phyloP scores from a whole-genome alignment of 2,888 invertebrate genomes.

The Dicycla oo region DNA sequence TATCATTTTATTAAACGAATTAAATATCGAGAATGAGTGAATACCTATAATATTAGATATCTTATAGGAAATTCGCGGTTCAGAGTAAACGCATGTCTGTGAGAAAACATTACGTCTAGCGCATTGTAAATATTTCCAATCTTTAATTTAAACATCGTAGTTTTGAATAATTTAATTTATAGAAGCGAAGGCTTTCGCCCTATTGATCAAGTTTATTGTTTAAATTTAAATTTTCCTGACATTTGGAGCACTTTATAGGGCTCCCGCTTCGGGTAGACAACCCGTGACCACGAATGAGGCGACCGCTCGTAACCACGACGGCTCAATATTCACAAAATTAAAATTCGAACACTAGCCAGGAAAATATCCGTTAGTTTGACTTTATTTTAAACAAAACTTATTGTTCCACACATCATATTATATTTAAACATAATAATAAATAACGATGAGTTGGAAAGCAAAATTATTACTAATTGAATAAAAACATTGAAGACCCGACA shows the following conservation, averaged over 20 bases:
- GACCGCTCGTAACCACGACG: conserved; percentile 41
- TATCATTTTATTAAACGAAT: neutral
- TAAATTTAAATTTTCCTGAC: conserved; percentile 52
- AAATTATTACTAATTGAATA: neutral
- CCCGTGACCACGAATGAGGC: conserved; percentile 57
- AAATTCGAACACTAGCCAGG: conserved; percentile 38
- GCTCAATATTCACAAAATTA: conserved; percentile 57
- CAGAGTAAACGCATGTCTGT: too few species aligned
- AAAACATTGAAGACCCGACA: conserved; percentile 8
- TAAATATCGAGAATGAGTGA: conserved; percentile 1
- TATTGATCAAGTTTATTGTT: conserved; percentile 48
- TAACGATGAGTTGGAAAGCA: conserved; percentile 3
- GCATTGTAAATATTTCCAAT: conserved; percentile 13
- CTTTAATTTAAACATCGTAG: conserved; percentile 11
- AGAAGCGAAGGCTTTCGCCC: conserved; percentile 9
- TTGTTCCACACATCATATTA: conserved; percentile 10
- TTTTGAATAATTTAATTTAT: conserved; percentile 21
- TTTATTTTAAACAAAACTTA: conserved; percentile 40
- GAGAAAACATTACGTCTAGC: neutral
- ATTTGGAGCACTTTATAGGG: conserved; percentile 39
- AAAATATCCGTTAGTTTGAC: conserved; percentile 36
- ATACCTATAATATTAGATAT: too few species aligned
- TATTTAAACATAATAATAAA: too few species aligned
- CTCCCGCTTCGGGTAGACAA: conserved; percentile 47
- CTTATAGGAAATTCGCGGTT: neutral